Base-by-base conservation (phyloP, 2,113 vertebrate genomes). In the Myrmophylax atrothorax region DNA sequence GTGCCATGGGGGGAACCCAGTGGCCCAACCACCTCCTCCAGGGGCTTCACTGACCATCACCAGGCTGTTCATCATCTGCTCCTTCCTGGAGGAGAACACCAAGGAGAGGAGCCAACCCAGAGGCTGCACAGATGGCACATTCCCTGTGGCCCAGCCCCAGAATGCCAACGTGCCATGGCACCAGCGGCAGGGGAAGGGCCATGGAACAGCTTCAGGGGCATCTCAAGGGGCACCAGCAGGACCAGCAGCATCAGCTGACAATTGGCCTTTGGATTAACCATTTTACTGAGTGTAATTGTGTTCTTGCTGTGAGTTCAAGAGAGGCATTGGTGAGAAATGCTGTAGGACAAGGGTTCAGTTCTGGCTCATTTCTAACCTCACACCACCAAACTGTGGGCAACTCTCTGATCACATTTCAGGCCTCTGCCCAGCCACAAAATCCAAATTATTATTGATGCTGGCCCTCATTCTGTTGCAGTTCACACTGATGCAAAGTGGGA, bases 81-180 rank as follows among this genome's bases (percentile, higher is more conserved):
- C 26, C 83, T 44, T 40, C 56, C 85, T 58, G 58, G 52, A 68
- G 44, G 63, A 53, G 63, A 60, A 15, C 58, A 64, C n/a, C 74
- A 44, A 53, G 47, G 56, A 93, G 46, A 77, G 56, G 4, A 70
- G 82, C 75, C 90, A 92, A 82, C 25, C 5, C 79, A 56, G 26
- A 40, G 66, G 24, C 50, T 63, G 28, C 7, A 47, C 82, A 96
- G 85, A 94, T 94, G 94, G 90, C 46, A 75, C 89, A 81, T 33
- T 33, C 72, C 47, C 22, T 0, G 0, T 52, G 67, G 88, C 88
- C 53, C 38, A 68, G 53, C 25, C 50, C 85, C 92, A 92, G 84
- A 74, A 92, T 78, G 84, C 68, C 93, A 96, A 5, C 5, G 18
- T 6, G 5, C 47, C 56, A 67, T 8, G 29, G 52, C 24, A n/a